Evolutionary conservation across 2,113 vertebrate species (phyloP), one percentile per base, ranked within the genome.

Genomic region (Oncorhynchus clarkii): DNA sequence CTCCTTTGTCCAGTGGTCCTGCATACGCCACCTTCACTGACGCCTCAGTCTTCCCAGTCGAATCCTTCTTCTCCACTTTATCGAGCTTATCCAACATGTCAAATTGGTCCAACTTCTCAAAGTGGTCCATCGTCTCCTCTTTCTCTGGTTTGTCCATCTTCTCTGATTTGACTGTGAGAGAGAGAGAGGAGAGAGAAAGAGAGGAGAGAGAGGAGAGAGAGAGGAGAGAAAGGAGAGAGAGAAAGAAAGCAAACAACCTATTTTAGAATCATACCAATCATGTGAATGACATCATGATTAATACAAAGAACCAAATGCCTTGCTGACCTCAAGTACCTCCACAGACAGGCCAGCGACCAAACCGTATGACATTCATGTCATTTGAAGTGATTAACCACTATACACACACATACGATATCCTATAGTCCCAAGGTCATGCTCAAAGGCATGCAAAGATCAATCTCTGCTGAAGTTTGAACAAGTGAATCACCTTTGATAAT

Each of bases 41-140:
- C 0, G 22, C 65, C 24, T 70, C 39, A 49, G 69, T 49, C 67
- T 84, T 78, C 20, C 85, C 73, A 3, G 4, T 11, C 49, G 73
- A 80, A 6, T 48, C 71, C 12, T 67, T 76, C 12, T 70, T 76
- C 8, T 76, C 75, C 7, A 71, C 1, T 62, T 82, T 70, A 26
- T 84, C 83, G 1, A 16, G 20, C 11, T 79, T 80, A 26, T 71
- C 39, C 13, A 48, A 22, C 72, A 49, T 66, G 60, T 73, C 71
- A 24, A 22, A 59, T 51, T 26, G 66, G 29, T 51, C 27, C 24
- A 73, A 2, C 11, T 54, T 62, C 59, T 62, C 13, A 6, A 62
- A 62, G 59, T 62, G 22, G 59, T 62, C 59, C 18, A 72, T 24
- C 66, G 3, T 18, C 62, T 85, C 80, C 24, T 78, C 67, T 75